phyloP scores from a whole-genome alignment of 2,888 invertebrate species.

The Chironomus tentans region DNA sequence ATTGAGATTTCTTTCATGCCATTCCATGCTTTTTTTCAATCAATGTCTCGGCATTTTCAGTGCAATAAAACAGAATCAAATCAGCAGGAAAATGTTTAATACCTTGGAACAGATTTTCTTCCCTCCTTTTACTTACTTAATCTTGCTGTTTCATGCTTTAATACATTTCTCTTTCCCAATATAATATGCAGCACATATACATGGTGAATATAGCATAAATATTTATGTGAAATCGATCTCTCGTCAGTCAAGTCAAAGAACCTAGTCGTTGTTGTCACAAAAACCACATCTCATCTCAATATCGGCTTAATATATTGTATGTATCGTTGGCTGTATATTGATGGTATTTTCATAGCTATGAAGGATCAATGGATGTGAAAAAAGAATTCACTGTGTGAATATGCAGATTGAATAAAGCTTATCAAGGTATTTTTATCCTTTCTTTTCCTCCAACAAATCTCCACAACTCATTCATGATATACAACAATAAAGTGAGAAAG shows the following conservation, averaged over 20 bases:
- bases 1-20: neutral
- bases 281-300: slow-evolving; percentile 18
- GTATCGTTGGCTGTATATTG: neutral
- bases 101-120: neutral
- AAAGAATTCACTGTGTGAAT: neutral
- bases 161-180: neutral
- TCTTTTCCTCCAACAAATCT: too few relatives aligned
- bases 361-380: neutral
- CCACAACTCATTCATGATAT: neutral
- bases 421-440: neutral
- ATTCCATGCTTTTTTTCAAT: neutral
- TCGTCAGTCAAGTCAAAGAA: neutral
- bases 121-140: neutral
- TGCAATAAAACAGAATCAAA: neutral
- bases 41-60: neutral
- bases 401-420: slow-evolving; percentile 26
- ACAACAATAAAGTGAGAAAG: neutral
- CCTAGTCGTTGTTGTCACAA: neutral
- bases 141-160: slow-evolving; percentile 6
- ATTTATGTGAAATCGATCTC: slow-evolving; percentile 22
- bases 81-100: neutral
- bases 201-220: slow-evolving; percentile 1
- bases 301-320: neutral
- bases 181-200: too few relatives aligned
- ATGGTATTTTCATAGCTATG: neutral